phyloP scores from a whole-genome alignment of 2,113 vertebrate genomes.

The Thinocorus orbignyianus region DNA sequence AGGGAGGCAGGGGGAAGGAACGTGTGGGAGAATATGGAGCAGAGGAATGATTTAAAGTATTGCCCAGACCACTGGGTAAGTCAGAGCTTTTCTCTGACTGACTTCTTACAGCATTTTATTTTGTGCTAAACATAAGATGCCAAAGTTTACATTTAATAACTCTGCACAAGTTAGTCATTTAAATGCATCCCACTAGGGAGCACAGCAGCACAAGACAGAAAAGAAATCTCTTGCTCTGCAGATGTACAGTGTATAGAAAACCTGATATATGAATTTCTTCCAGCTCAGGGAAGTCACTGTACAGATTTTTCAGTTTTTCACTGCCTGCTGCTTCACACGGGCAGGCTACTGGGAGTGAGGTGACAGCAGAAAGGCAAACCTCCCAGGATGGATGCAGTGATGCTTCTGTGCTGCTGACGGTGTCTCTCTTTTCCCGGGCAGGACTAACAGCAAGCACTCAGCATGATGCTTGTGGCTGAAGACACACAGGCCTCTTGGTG shows the following conservation, averaged over 20 bases:
- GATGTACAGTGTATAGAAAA: neutral
- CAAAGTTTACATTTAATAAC: slow-evolving; percentile 21
- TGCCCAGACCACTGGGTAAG: neutral
- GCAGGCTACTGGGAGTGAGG: neutral
- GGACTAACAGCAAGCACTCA: neutral
- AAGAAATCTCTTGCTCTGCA: neutral
- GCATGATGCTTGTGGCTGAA: neutral
- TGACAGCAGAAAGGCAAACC: neutral
- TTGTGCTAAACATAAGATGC: neutral
- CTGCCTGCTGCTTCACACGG: neutral
- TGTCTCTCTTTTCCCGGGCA: neutral
- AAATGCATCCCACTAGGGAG: neutral
- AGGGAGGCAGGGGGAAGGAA: too few species aligned
- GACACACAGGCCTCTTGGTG: neutral
- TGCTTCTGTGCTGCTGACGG: rapidly evolving
- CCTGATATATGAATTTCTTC: neutral
- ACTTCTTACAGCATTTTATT: neutral
- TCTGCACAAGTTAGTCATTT: slow-evolving; percentile 5
- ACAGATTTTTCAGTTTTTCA: neutral
- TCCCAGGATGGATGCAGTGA: neutral
- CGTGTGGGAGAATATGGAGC: neutral
- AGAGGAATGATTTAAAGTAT: neutral
- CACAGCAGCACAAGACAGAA: neutral
- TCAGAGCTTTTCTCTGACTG: neutral
- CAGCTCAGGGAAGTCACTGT: neutral